These are phyloP conservation scores for Nicator chloris DNA, from an alignment of 2,113 vertebrate genomes.

Conservation along the genomic window DNA sequence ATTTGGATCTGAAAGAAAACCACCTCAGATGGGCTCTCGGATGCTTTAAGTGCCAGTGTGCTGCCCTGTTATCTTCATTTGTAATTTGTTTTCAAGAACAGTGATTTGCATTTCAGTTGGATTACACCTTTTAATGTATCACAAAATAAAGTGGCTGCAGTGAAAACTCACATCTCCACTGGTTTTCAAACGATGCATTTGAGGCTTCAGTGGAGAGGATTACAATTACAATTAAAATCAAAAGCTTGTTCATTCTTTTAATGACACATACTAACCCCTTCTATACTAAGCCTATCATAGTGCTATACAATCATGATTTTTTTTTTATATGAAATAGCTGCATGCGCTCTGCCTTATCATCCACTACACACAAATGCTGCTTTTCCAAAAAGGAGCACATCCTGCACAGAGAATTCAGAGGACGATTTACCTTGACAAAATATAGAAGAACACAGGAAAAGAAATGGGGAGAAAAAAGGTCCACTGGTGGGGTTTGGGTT, in stretches of 20 bases:
- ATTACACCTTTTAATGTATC: conserved; percentile 90
- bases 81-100: conserved; percentile 93
- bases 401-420: neutral
- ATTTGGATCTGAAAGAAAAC: conserved; percentile 78
- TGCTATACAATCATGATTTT: conserved; percentile 6
- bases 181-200: conserved; percentile 83
- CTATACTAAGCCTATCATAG: conserved; percentile 40
- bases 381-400: neutral
- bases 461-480: neutral
- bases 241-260: conserved; percentile 79
- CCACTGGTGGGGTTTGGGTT: neutral
- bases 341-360: neutral
- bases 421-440: neutral
- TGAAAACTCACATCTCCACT: conserved; percentile 71
- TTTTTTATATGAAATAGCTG: neutral
- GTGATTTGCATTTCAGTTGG: conserved; percentile 96
- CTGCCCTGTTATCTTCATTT: conserved; percentile 81
- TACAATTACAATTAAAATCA: conserved; percentile 91
- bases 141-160: conserved; percentile 74
- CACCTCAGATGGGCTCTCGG: conserved; percentile 58
- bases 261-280: conserved; percentile 72
- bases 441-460: neutral
- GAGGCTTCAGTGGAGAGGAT: conserved; percentile 84
- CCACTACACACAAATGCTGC: neutral
- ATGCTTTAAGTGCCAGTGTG: conserved; percentile 76